Evolutionary conservation across 1,140 invertebrate genomes (phyloP).

Genomic region (Marisa cornuarietis): DNA sequence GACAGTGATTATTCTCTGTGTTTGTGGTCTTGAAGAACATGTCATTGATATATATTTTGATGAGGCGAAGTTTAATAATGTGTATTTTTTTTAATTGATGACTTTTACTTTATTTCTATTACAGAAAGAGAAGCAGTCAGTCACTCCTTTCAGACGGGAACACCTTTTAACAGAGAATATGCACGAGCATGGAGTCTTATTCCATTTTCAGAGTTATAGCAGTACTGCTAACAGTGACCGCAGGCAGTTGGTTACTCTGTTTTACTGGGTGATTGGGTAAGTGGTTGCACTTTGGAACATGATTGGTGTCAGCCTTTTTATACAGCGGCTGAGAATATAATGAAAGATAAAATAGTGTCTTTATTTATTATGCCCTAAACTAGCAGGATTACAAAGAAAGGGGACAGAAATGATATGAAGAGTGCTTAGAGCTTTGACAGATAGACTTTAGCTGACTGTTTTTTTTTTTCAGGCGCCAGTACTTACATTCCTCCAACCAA

Average conservation of each 20-base stretch:
- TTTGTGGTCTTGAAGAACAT: background rate
- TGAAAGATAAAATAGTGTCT: background rate
- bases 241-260: constrained; percentile 41
- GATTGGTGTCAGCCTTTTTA: background rate
- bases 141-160: constrained; percentile 1
- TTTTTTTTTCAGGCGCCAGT: constrained; percentile 50
- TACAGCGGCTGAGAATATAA: background rate
- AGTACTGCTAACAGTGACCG: constrained; percentile 39
- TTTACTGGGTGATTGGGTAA: constrained; percentile 66
- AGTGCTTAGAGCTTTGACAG: background rate
- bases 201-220: constrained; percentile 43
- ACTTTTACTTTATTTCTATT: background rate
- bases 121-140: background rate
- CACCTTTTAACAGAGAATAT: constrained; percentile 32
- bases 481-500: constrained; percentile 40
- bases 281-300: constrained; percentile 7
- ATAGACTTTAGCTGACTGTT: background rate
- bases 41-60: background rate
- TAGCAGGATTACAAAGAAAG: background rate
- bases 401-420: background rate
- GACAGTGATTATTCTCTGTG: background rate
- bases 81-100: background rate
- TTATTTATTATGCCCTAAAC: background rate
- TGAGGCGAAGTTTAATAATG: background rate
- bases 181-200: constrained; percentile 61